A percentile compares a stretch with the other conserved stretches of the same genome.
These are phyloP conservation scores for Laticauda colubrina DNA, from an alignment of 2,113 vertebrate species.

Conservation along the genomic window DNA sequence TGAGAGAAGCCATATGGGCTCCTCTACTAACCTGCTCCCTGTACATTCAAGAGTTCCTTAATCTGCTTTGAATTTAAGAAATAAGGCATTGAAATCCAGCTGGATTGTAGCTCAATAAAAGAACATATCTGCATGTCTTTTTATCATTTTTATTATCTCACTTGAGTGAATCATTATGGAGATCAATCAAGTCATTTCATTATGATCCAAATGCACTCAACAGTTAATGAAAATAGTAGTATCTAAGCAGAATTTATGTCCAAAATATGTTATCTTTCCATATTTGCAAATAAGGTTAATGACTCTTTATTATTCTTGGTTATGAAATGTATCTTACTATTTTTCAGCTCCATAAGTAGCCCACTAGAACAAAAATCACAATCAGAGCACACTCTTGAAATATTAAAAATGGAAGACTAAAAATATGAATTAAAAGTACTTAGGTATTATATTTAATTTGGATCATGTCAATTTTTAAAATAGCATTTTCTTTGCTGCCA, in stretches of 20 bases:
- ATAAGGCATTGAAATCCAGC: constrained; percentile 62
- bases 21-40: constrained; percentile 55
- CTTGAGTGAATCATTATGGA: constrained; percentile 57
- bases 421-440: not conserved
- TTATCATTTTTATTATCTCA: constrained; percentile 54
- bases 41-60: constrained; percentile 56
- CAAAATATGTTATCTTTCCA: constrained; percentile 15
- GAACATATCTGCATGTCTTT: constrained; percentile 26
- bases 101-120: constrained; percentile 62
- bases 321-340: not conserved
- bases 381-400: not conserved
- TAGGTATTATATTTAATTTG: not conserved
- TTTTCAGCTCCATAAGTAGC: no score
- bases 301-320: not conserved
- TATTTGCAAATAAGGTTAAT: constrained; percentile 8
- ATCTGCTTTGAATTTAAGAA: constrained; percentile 59
- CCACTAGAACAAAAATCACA: not conserved
- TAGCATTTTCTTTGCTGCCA: not conserved
- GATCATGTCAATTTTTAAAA: not conserved
- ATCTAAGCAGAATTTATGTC: constrained; percentile 11
- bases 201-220: constrained; percentile 48
- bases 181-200: constrained; percentile 58
- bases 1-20: constrained; percentile 45
- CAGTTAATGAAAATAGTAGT: constrained; percentile 54
- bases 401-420: not conserved